Evolutionary conservation across 2,113 vertebrate genomes (phyloP).

Genomic region (Oreochromis aureus): DNA sequence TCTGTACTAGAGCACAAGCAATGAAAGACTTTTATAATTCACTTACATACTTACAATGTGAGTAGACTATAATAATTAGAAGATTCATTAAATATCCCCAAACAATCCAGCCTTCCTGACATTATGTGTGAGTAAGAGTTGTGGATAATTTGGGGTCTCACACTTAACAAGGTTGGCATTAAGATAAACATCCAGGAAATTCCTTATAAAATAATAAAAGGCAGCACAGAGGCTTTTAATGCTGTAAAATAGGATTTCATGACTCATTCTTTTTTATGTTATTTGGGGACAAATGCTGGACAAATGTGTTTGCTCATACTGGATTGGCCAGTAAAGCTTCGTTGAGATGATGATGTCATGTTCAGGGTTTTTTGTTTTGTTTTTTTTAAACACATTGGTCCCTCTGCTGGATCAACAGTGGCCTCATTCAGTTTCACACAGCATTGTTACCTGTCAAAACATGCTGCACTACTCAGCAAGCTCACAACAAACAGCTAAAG

Average conservation of each 20-base stretch:
- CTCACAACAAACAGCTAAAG: neutral
- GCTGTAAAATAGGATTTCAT: neutral
- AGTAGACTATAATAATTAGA: neutral
- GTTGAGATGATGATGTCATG: neutral
- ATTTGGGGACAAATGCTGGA: neutral
- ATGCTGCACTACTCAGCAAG: rapidly evolving
- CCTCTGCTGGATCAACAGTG: neutral
- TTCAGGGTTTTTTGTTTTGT: neutral
- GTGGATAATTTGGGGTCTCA: neutral
- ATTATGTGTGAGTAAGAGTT: neutral
- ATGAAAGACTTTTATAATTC: neutral
- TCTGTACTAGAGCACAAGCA: neutral
- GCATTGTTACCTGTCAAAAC: neutral
- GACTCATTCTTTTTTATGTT: neutral
- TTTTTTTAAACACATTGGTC: neutral
- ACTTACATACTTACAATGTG: neutral
- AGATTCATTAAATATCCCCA: neutral
- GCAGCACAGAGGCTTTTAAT: neutral
- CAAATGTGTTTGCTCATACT: neutral
- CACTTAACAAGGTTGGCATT: neutral
- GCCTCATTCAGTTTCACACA: neutral
- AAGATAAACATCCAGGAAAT: neutral
- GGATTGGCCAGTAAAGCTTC: neutral
- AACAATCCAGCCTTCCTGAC: neutral
- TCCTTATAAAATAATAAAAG: neutral